Conservation (phyloP, 2,797 vertebrate genomes). For the Xyrichtys novacula region DNA sequence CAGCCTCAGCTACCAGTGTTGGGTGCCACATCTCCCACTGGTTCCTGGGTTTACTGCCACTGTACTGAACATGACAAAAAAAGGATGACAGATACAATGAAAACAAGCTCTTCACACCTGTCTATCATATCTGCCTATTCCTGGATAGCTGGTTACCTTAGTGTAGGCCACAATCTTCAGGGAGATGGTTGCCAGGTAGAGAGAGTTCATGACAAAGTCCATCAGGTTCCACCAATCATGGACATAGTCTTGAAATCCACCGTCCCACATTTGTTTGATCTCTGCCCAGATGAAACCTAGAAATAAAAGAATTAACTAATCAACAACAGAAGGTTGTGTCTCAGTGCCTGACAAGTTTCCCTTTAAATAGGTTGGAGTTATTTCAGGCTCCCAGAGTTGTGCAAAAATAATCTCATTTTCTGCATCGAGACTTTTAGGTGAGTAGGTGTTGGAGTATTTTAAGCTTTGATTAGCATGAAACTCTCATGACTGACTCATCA, state of each 20-base stretch:
- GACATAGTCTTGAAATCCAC: constrained; percentile 97
- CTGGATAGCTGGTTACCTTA: constrained; percentile 85
- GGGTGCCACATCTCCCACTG: constrained; percentile 99
- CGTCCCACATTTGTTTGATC: constrained; percentile 99
- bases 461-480: constrained; percentile 1
- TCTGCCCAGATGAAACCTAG: constrained; percentile 99
- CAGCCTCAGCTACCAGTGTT: constrained; percentile 95
- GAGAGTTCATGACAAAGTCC: constrained; percentile 99
- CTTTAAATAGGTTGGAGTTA: neutral
- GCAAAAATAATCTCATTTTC: neutral
- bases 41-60: constrained; percentile 85
- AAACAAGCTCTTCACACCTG: neutral
- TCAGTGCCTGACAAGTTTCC: no score
- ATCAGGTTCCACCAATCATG: constrained; percentile 99
- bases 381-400: neutral
- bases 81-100: neutral
- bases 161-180: constrained; percentile 96
- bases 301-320: constrained; percentile 34
- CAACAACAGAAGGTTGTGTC: neutral
- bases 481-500: neutral
- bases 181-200: constrained; percentile 98
- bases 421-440: neutral
- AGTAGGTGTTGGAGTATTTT: constrained; percentile 1
- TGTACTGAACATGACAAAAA: constrained; percentile 85
- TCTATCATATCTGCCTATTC: neutral